Evolutionary conservation across 2,888 invertebrate species (phyloP).

Genomic region (Caradrina kadenii): DNA sequence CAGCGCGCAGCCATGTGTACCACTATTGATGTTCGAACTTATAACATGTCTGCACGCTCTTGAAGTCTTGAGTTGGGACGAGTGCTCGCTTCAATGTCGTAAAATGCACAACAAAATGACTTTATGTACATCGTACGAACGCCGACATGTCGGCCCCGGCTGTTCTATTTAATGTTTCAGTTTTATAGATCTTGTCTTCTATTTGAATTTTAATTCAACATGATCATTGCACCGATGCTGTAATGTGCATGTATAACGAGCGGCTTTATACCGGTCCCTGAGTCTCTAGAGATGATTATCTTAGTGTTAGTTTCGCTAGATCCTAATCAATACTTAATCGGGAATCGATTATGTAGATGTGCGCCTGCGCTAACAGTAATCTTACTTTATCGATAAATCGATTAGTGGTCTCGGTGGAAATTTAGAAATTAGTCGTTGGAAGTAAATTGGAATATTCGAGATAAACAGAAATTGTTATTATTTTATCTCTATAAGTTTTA

Average conservation of each 20-base stretch:
- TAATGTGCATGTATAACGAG: constrained; percentile 66
- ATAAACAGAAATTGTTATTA: constrained; percentile 46
- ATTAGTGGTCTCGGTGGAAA: constrained; percentile 53
- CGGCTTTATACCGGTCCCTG: constrained; percentile 58
- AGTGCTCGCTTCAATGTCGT: constrained; percentile 74
- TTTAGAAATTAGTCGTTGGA: constrained; percentile 60
- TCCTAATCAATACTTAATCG: constrained; percentile 66
- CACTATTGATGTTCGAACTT: constrained; percentile 63
- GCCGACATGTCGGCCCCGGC: constrained; percentile 72
- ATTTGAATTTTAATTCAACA: constrained; percentile 83
- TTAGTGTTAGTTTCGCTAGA: constrained; percentile 66
- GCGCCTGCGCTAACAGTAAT: constrained; percentile 52
- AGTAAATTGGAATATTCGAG: constrained; percentile 46
- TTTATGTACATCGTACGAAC: constrained; percentile 72
- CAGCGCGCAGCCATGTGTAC: constrained; percentile 61
- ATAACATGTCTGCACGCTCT: constrained; percentile 61
- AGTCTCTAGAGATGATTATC: constrained; percentile 63
- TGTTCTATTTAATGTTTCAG: constrained; percentile 77
- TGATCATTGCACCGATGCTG: constrained; percentile 72
- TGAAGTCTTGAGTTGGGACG: constrained; percentile 61
- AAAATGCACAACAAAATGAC: constrained; percentile 81
- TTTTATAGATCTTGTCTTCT: constrained; percentile 78
- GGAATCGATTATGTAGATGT: constrained; percentile 66
- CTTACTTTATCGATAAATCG: constrained; percentile 55
- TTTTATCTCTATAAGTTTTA: constrained; percentile 46